Percentiles rank a stretch among this genome's conserved stretches.
These are phyloP conservation scores for Thelaira solivaga DNA, from an alignment of 2,888 invertebrate species.

Conservation along the genomic window DNA sequence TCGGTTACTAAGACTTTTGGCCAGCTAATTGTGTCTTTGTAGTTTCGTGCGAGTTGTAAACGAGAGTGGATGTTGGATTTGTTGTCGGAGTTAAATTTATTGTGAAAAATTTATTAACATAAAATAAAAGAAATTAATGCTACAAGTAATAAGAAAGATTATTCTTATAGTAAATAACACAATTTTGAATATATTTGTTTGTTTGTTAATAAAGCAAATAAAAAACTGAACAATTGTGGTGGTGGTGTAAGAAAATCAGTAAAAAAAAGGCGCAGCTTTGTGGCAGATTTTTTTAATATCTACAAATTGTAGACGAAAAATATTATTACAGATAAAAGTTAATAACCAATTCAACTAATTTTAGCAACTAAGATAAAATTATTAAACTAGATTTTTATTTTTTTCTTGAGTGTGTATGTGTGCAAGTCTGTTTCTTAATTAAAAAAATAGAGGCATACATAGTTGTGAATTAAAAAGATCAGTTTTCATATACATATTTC, in stretches of 20 bases:
- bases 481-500: slow-evolving; percentile 8
- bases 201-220: background rate
- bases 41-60: slow-evolving; percentile 55
- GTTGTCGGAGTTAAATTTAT: slow-evolving; percentile 6
- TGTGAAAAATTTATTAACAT: background rate
- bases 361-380: background rate
- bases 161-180: background rate
- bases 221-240: background rate
- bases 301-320: slow-evolving; percentile 22
- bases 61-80: slow-evolving; percentile 27
- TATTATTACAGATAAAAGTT: background rate
- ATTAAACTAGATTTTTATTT: too few relatives aligned
- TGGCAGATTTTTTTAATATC: slow-evolving; percentile 34
- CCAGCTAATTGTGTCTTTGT: slow-evolving; percentile 35
- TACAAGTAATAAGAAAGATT: background rate
- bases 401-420: too few relatives aligned
- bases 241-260: slow-evolving; percentile 2
- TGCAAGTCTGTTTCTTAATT: background rate
- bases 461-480: background rate
- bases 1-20: slow-evolving; percentile 26
- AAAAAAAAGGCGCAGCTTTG: slow-evolving; percentile 60
- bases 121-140: background rate
- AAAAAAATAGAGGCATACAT: background rate
- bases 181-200: background rate
- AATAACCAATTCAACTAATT: background rate